phyloP scores from a whole-genome alignment of 2,888 invertebrate genomes.

The Margaritifera margaritifera region DNA sequence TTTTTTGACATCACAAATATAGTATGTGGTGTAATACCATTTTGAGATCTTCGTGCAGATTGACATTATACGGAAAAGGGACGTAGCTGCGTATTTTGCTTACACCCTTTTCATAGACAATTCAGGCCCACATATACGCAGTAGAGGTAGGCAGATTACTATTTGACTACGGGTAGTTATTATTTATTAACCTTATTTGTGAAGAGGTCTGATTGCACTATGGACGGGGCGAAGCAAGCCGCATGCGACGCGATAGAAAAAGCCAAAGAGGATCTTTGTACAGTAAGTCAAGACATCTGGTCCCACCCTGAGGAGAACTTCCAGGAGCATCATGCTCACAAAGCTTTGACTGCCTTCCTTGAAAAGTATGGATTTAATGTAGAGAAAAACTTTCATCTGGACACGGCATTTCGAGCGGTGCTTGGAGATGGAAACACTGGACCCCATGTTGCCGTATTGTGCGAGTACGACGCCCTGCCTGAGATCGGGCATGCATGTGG shows the following conservation, averaged over 20 bases:
- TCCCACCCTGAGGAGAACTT: conserved; percentile 63
- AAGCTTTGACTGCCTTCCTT: conserved; percentile 55
- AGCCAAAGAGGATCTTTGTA: conserved; percentile 35
- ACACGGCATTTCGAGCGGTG: conserved; percentile 54
- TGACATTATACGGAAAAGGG: no score
- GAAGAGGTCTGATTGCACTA: background rate
- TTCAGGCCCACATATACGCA: no score
- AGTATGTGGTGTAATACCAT: no score
- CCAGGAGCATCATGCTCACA: conserved; percentile 55
- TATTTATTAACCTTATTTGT: no score
- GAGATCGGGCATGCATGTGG: conserved; percentile 72
- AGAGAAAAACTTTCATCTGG: conserved; percentile 49
- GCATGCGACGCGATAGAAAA: conserved; percentile 31
- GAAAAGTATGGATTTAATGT: conserved; percentile 58
- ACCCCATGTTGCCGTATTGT: conserved; percentile 33
- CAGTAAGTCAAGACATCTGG: conserved; percentile 64
- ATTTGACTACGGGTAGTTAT: no score
- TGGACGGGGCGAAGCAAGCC: conserved; percentile 15
- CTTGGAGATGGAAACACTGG: conserved; percentile 10
- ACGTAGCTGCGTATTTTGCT: no score
- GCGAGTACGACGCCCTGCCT: conserved; percentile 72
- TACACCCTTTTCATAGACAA: no score
- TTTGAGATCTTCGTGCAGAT: no score
- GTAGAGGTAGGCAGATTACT: no score
- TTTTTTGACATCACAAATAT: no score